These are phyloP conservation scores for Polypedilum pembai DNA, from an alignment of 1,140 invertebrate species.

Conservation along the genomic window DNA sequence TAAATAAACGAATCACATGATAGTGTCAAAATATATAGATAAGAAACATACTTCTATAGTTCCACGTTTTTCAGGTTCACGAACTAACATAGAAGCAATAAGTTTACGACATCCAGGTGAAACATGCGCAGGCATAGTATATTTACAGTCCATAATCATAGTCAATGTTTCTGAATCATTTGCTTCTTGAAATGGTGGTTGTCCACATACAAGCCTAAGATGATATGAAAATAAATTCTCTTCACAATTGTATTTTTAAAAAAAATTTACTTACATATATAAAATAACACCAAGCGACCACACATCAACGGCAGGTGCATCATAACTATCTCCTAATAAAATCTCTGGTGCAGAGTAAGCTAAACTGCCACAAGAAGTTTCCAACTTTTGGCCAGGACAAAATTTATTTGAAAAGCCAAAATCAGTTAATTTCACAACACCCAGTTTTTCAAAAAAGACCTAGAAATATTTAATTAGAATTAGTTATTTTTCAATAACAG, in stretches of 20 bases:
- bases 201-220: constrained; percentile 79
- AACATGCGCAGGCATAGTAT: constrained; percentile 82
- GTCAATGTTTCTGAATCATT: constrained; percentile 98
- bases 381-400: constrained; percentile 92
- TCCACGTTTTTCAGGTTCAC: constrained; percentile 84
- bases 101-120: constrained; percentile 75
- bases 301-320: constrained; percentile 91
- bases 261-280: constrained; percentile 65
- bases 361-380: constrained; percentile 98
- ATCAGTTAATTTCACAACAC: constrained; percentile 96
- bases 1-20: not conserved
- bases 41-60: constrained; percentile 54
- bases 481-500: too few relatives aligned
- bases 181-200: constrained; percentile 96
- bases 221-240: too few relatives aligned
- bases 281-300: constrained; percentile 98
- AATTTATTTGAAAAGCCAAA: constrained; percentile 99
- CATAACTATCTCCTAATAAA: constrained; percentile 88
- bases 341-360: constrained; percentile 99
- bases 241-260: too few relatives aligned
- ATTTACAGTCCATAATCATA: constrained; percentile 99
- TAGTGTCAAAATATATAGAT: not conserved
- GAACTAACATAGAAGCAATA: constrained; percentile 85
- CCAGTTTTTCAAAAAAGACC: constrained; percentile 95
- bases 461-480: too few relatives aligned